Percentiles rank a stretch among this genome's conserved stretches.
Evolutionary conservation across 2,888 invertebrate species (phyloP).

Genomic region (Drosophila peninsularis): DNA sequence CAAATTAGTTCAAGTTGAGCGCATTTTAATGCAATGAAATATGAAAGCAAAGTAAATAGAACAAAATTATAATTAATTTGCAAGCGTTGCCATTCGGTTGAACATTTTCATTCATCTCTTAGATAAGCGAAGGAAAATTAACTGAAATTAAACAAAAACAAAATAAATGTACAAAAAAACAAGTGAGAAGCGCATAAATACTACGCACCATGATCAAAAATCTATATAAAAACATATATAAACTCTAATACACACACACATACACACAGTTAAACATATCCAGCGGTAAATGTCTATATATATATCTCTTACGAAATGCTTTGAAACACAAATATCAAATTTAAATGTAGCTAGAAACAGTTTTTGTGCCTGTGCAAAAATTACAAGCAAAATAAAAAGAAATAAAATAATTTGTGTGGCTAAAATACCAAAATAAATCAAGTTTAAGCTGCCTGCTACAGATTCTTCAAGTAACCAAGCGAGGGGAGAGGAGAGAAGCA

Average conservation of each 20-base stretch:
- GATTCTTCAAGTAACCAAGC: not conserved
- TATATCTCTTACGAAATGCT: slow-evolving; percentile 34
- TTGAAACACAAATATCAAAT: slow-evolving; percentile 26
- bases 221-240: slow-evolving; percentile 21
- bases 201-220: slow-evolving; percentile 31
- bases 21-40: slow-evolving; percentile 13
- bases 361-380: slow-evolving; percentile 33
- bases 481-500: not conserved
- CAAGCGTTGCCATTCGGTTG: slow-evolving; percentile 65
- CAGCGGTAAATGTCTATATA: slow-evolving; percentile 53
- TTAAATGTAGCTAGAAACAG: slow-evolving; percentile 44
- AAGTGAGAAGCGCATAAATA: slow-evolving; percentile 31
- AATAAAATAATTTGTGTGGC: slow-evolving; percentile 22
- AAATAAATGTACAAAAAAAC: slow-evolving; percentile 33
- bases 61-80: slow-evolving; percentile 39
- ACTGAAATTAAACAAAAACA: slow-evolving; percentile 27
- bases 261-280: slow-evolving; percentile 45
- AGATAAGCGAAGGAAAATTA: slow-evolving; percentile 25
- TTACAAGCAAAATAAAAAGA: not conserved
- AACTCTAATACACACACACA: slow-evolving; percentile 15
- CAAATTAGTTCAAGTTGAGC: slow-evolving; percentile 56
- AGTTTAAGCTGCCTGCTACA: slow-evolving; percentile 32
- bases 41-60: slow-evolving; percentile 1
- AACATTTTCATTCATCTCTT: slow-evolving; percentile 38
- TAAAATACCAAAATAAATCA: slow-evolving; percentile 35